Conservation (phyloP, 2,797 vertebrate genomes). For the Phrynocephalus vlangalii region DNA sequence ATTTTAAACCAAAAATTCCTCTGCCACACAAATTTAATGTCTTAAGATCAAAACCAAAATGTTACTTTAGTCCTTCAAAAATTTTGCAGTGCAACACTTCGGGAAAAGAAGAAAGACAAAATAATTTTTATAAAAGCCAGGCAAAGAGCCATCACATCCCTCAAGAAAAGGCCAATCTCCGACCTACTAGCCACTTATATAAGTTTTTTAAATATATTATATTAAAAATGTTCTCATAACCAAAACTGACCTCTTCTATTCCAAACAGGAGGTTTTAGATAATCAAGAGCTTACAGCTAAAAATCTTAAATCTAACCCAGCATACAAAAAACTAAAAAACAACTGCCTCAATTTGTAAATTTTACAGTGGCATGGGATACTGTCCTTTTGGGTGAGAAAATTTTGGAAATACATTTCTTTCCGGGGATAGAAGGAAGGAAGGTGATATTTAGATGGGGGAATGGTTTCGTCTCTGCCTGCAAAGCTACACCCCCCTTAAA, state of each 20-base stretch:
- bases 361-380: neutral
- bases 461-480: too few relatives aligned
- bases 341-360: neutral
- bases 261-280: too few relatives aligned
- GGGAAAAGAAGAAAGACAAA: neutral
- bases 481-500: neutral
- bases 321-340: neutral
- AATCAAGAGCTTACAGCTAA: too few relatives aligned
- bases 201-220: too few relatives aligned
- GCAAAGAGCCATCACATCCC: too few relatives aligned
- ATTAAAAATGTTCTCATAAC: too few relatives aligned
- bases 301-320: too few relatives aligned
- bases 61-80: neutral
- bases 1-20: constrained; percentile 34
- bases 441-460: neutral
- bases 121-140: too few relatives aligned
- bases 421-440: neutral
- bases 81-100: neutral
- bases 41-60: constrained; percentile 19
- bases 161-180: too few relatives aligned
- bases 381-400: neutral
- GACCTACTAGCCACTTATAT: too few relatives aligned
- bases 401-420: neutral
- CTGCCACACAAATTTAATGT: constrained; percentile 32
- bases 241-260: too few relatives aligned